A percentile compares a stretch with the other conserved stretches of the same genome.
Conservation (phyloP, 2,888 invertebrate species). For the Dicyrtoma fusca region DNA sequence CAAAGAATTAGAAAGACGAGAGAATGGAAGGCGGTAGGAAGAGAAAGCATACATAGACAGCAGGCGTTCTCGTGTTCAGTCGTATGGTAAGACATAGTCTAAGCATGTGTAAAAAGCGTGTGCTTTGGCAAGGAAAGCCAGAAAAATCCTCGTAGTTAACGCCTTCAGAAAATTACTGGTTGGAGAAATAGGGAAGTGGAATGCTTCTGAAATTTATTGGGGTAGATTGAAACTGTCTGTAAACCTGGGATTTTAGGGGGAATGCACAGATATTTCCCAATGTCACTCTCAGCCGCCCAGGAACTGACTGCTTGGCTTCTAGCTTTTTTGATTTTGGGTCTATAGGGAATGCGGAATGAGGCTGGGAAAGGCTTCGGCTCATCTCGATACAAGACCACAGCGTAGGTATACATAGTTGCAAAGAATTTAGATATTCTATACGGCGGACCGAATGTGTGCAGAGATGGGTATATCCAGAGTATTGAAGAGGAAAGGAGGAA, state of each 20-base stretch:
- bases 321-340: not conserved
- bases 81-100: too few species aligned
- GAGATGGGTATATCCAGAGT: too few species aligned
- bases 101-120: not conserved
- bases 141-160: slow-evolving; percentile 15
- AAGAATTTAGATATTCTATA: too few species aligned
- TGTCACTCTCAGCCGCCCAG: slow-evolving; percentile 3
- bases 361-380: too few species aligned
- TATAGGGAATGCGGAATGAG: not conserved
- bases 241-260: not conserved
- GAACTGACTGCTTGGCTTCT: too few species aligned
- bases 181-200: not conserved
- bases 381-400: not conserved
- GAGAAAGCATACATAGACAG: not conserved
- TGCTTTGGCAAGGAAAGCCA: slow-evolving; percentile 7
- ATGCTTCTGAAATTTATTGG: slow-evolving; percentile 16
- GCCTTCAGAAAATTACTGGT: slow-evolving; percentile 13
- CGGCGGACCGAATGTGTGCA: too few species aligned
- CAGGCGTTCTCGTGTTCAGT: too few species aligned
- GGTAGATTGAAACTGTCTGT: slow-evolving; percentile 23
- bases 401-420: too few species aligned
- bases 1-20: too few species aligned
- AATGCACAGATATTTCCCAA: slow-evolving; percentile 1
- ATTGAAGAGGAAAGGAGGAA: not conserved
- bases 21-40: not conserved